Evolutionary conservation across 2,113 vertebrate genomes (phyloP).

Genomic region (Urocynchramus pylzowi): DNA sequence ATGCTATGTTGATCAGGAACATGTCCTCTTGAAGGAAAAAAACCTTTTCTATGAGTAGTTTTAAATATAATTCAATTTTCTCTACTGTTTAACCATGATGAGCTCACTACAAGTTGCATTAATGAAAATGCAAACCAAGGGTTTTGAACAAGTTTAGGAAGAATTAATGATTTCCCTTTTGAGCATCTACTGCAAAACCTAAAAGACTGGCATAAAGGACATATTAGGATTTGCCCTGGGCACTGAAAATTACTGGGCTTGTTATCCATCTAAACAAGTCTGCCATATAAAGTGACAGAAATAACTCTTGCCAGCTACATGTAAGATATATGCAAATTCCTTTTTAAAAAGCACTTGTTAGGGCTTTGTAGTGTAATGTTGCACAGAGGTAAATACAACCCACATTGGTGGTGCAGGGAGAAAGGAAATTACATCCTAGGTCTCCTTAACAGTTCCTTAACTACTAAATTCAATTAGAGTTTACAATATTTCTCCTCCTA

Average conservation of each 20-base stretch:
- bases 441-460: background rate
- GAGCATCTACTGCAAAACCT: background rate
- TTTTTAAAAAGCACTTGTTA: background rate
- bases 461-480: background rate
- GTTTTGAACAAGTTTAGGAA: background rate
- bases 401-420: background rate
- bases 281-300: background rate
- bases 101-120: background rate
- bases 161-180: background rate
- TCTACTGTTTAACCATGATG: background rate
- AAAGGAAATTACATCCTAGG: background rate
- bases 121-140: background rate
- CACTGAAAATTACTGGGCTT: background rate
- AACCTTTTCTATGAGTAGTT: background rate
- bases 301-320: background rate
- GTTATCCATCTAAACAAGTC: background rate
- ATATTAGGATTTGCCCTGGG: background rate
- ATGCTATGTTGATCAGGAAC: slow-evolving; percentile 8
- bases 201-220: background rate
- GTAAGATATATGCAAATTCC: background rate
- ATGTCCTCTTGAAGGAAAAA: slow-evolving; percentile 7
- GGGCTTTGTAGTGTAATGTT: background rate
- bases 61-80: background rate
- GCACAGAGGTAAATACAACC: background rate
- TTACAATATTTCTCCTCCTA: background rate